Base-by-base conservation (phyloP, 2,113 vertebrate species). In the Megaptera novaeangliae region DNA sequence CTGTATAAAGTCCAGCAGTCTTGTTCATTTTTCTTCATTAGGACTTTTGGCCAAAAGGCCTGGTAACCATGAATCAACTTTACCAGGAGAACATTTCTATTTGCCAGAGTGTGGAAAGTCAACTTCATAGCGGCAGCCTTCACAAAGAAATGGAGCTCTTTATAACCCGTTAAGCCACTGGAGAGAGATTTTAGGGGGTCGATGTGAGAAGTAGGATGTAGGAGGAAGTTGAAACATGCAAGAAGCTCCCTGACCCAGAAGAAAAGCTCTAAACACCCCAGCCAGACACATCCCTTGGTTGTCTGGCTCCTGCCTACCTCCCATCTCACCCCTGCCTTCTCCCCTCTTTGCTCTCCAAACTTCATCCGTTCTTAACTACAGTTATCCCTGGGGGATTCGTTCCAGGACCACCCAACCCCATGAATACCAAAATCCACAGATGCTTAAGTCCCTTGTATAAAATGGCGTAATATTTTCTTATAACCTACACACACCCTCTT, bases 11-110 rank as follows among this genome's bases (percentile, higher is more conserved):
- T 41, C 8, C 27, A 55, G 20, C 41, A n/a, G 36, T 7, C 63
- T 27, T 72, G 86, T 77, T 91, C 11, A 36, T 92, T 46, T 66
- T n/a, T 69, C 83, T 81, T 68, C 41, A 21, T 46, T 44, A 17
- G 29, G 27, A 78, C 52, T 71, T 87, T 91, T 87, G 74, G 52
- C 68, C n/a, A 29, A 85, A 88, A n/a, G 25, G 46, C 13, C 2
- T 72, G 44, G 46, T 52, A 15, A 61, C 23, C n/a, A 36, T 17
- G 63, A 55, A 18, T 44, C 55, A 46, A 0, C 41, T 36, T 71
- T 61, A 55, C 41, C 55, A 34, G 1, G 63, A 66, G 23, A 72
- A 27, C 36, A 2, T 71, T 46, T 82, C 66, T 25, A 29, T 29
- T 81, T 64, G 74, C 82, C 49, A 12, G 3, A 44, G 55, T 36